Base-by-base conservation (phyloP, 1,140 invertebrate genomes). In the Drosophila jambulina region DNA sequence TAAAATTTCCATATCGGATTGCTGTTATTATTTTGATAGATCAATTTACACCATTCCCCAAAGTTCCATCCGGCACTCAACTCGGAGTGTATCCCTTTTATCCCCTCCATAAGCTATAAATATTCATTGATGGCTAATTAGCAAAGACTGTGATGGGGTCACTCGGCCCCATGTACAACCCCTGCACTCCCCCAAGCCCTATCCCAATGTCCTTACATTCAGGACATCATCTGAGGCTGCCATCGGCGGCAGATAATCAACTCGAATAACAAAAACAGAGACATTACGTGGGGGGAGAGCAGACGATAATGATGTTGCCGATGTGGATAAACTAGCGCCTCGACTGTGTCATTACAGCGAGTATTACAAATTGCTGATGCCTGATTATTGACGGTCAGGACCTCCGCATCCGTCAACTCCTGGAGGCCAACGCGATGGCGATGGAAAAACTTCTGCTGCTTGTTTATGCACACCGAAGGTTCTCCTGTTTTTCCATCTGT, bases 81-180 rank as follows among this genome's bases (percentile, higher is more conserved):
- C 70, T 32, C 53, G 13, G 4, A n/a, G 53, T n/a, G 40, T 23
- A 48, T 34, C 43, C 63, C 64, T 19, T 42, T n/a, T n/a, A 46
- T 36, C 34, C 38, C 48, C 32, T 23, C 23, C 71, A 62, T 43
- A 75, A 48, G 45, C 56, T 38, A 84, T 88, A 78, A 90, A 88
- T 84, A 87, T 84, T 80, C 67, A 86, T 86, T 83, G 80, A 80
- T 71, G 71, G 77, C 78, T 84, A 81, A 84, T 90, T 81, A 75
- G 58, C 62, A 45, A 29, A 49, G 60, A 64, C 77, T 45, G 32
- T 53, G 36, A 38, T 46, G 58, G 38, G 63, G 42, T 42, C 78
- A 75, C 36, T 34, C 42, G 45, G 45, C 36, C 43, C 57, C 27
- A 53, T 27, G 4, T 10, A 3, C 7, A 17, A 17, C 15, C 81